Base-by-base conservation (phyloP, 2,797 vertebrate genomes). In the Chelon labrosus region DNA sequence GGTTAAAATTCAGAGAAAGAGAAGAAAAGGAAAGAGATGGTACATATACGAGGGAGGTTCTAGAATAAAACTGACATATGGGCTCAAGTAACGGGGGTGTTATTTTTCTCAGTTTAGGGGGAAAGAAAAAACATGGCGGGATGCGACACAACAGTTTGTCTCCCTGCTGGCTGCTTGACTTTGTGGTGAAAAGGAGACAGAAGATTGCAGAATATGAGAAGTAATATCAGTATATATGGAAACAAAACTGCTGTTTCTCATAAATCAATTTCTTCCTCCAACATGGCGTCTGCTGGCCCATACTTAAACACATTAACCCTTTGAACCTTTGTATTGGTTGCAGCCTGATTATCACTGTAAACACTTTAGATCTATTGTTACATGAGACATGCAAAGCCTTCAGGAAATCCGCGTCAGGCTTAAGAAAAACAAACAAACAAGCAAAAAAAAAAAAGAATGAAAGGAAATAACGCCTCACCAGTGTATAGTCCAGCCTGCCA, bases 391-490 rank as follows among this genome's bases (percentile, higher is more conserved):
- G 12, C 39, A 41, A 41, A 8, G 10, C 3, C 13, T 11, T 41
- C 10, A 10, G 12, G 10, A 41, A 41, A 41, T 11, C 3, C 10
- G 10, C 11, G 12, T 44, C 14, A 44, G 14, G 14, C 3, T 44
- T 12, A 14, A 6, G 5, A 14, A 44, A 12, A 44, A 44, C 0
- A 38, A 11, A 50, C 3, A 70, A n/a, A 0, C 11, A 44, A 27
- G 42, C 1, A 19, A 58, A 41, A 31, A 25, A n/a, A 10, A 3
- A 7, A 16, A 7, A 17, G 5, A 46, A 46, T 41, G 13, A 11
- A 41, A 14, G 31, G 39, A 46, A 46, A 46, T 19, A 17, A 42
- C 0, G 4, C 31, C 96, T 96, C 91, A 97, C 96, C 96, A 95
- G 82, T 13, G 90, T 84, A 54, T 84, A 94, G 71, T 94, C 94